A percentile compares a stretch with the other conserved stretches of the same genome.
Conservation (phyloP, 2,888 invertebrate genomes). For the Elegia similella region DNA sequence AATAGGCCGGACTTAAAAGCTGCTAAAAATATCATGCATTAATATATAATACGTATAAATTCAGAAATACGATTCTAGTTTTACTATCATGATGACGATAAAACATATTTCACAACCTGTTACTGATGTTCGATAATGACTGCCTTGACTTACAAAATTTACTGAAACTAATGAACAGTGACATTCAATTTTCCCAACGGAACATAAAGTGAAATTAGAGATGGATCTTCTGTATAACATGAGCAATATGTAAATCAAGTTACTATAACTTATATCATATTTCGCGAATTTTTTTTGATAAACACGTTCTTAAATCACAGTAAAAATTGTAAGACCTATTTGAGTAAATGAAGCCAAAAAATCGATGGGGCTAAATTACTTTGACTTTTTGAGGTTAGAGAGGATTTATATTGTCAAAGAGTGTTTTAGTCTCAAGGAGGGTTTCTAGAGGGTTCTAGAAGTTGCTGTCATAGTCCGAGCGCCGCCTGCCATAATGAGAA, state of each 20-base stretch:
- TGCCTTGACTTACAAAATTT: neutral
- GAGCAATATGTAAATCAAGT: no score
- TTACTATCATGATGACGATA: constrained; percentile 42
- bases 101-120: constrained; percentile 73
- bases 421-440: constrained; percentile 44
- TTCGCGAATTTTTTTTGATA: no score
- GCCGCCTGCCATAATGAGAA: constrained; percentile 83
- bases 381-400: constrained; percentile 55
- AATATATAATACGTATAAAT: constrained; percentile 59
- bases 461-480: constrained; percentile 90
- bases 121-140: constrained; percentile 51
- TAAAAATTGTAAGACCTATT: no score
- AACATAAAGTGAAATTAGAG: no score
- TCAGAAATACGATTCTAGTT: constrained; percentile 48
- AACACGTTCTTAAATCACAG: no score
- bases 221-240: no score
- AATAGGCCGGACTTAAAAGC: constrained; percentile 74
- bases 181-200: no score
- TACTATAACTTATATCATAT: no score
- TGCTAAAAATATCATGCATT: constrained; percentile 57
- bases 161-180: no score
- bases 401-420: constrained; percentile 72
- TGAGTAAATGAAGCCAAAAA: neutral
- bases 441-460: constrained; percentile 77
- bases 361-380: constrained; percentile 2